Percentiles rank a stretch among this genome's conserved stretches.
These are phyloP conservation scores for Grallaria varia DNA, from an alignment of 2,113 vertebrate species.

Conservation along the genomic window DNA sequence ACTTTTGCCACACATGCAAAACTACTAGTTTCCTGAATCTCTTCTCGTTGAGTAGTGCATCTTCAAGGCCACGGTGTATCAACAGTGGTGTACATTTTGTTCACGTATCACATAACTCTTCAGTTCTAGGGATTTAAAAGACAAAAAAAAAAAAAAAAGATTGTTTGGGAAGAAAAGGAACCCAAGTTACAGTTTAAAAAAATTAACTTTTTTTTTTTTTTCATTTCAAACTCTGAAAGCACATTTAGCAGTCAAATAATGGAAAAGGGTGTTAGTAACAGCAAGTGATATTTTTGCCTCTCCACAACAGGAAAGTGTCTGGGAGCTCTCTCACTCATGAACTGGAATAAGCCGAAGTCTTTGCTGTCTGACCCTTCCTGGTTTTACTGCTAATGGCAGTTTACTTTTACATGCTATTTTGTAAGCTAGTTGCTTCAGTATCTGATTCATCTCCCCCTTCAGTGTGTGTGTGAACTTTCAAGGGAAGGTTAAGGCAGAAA, in stretches of 20 bases:
- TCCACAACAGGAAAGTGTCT: background rate
- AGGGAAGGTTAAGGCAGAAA: background rate
- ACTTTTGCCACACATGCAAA: constrained; percentile 69
- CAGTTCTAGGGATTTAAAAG: constrained; percentile 48
- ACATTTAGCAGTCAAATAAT: background rate
- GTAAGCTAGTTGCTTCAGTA: background rate
- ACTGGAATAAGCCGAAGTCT: background rate
- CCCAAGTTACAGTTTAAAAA: background rate
- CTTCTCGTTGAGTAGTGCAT: constrained; percentile 74
- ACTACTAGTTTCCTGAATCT: constrained; percentile 71
- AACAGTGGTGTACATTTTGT: constrained; percentile 62
- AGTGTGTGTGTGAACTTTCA: background rate
- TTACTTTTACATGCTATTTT: background rate
- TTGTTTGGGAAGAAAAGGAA: background rate
- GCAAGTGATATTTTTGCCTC: background rate
- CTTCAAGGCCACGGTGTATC: constrained; percentile 75
- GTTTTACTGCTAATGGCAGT: background rate
- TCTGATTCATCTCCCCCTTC: background rate
- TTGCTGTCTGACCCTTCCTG: background rate
- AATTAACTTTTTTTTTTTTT: background rate
- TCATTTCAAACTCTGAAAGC: background rate
- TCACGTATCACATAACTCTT: constrained; percentile 13
- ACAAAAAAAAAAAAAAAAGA: background rate
- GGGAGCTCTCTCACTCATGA: background rate
- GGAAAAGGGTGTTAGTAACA: background rate